These are phyloP conservation scores for Caenorhabditis sp. DNA, from an alignment of 2,888 invertebrate species.

Conservation along the genomic window DNA sequence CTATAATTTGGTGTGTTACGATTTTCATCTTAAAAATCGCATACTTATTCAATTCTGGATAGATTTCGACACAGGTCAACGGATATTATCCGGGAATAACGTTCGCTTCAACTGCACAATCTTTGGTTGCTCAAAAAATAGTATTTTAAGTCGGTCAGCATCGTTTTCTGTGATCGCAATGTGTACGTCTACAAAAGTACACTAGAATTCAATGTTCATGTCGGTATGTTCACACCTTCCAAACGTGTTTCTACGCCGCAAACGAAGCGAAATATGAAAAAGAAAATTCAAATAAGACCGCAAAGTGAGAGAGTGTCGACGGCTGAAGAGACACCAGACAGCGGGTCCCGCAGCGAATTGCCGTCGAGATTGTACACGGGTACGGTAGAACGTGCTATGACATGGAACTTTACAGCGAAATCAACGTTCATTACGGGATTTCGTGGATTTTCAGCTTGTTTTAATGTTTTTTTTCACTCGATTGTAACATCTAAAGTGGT, in stretches of 20 bases:
- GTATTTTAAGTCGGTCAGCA: no score
- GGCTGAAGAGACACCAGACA: slow-evolving; percentile 17
- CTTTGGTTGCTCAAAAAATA: no score
- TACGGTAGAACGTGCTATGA: slow-evolving; percentile 38
- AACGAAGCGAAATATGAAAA: slow-evolving; percentile 1
- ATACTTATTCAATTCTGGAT: no score
- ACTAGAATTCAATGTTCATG: background rate
- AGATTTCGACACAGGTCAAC: no score
- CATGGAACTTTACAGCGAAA: slow-evolving; percentile 58
- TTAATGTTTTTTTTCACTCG: background rate
- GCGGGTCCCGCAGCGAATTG: slow-evolving; percentile 45
- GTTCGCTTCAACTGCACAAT: no score
- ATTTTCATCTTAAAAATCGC: no score
- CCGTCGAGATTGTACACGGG: background rate
- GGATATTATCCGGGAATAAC: no score
- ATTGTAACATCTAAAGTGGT: background rate
- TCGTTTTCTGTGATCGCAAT: no score
- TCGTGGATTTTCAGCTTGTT: background rate
- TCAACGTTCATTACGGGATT: slow-evolving; percentile 28
- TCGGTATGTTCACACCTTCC: background rate
- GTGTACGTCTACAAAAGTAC: no score
- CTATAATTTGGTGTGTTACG: no score
- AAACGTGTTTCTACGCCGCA: background rate
- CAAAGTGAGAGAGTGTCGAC: slow-evolving; percentile 1
- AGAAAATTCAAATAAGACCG: slow-evolving; percentile 40